phyloP scores from a whole-genome alignment of 2,797 vertebrate species.

The Cottoperca gobio region DNA sequence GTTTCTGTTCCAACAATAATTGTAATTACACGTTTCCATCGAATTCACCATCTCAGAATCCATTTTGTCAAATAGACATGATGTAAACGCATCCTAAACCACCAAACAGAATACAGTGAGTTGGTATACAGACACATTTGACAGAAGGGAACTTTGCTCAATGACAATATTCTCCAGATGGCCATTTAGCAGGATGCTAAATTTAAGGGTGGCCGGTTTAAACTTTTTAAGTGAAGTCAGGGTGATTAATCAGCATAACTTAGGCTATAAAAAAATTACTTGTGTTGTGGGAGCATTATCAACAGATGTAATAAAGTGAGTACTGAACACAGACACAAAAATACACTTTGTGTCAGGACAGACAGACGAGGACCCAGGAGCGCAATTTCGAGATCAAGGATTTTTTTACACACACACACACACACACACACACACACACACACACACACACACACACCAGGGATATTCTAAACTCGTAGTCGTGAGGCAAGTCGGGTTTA shows the following conservation, averaged over 20 bases:
- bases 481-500: too few species aligned
- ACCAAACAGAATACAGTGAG: neutral
- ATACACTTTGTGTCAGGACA: too few species aligned
- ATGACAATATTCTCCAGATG: neutral
- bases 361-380: too few species aligned
- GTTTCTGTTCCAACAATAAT: neutral
- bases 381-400: too few species aligned
- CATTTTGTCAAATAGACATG: neutral
- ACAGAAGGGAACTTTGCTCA: neutral
- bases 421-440: too few species aligned
- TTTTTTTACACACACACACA: too few species aligned
- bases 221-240: neutral
- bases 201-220: neutral
- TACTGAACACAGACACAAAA: too few species aligned
- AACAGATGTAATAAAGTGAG: too few species aligned
- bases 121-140: neutral
- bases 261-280: neutral
- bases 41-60: neutral
- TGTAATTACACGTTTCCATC: neutral
- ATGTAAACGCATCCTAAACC: neutral
- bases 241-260: neutral
- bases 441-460: too few species aligned
- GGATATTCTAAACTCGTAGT: too few species aligned
- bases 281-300: too few species aligned
- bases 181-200: neutral